Evolutionary conservation across 1,140 invertebrate genomes (phyloP).

Genomic region (Lamellibrachia luymesi): DNA sequence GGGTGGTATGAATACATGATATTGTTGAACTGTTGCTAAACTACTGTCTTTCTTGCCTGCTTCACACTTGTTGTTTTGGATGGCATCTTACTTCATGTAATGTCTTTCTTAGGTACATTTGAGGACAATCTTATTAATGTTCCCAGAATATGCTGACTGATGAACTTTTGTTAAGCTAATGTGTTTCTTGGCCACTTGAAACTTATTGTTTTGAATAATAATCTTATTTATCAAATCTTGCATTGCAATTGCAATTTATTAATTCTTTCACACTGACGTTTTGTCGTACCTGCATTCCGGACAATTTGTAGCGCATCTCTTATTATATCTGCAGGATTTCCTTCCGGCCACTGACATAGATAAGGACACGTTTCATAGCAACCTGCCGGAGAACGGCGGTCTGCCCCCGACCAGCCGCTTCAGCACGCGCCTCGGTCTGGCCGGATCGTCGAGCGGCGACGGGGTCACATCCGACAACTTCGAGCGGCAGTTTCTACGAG

Average conservation of each 20-base stretch:
- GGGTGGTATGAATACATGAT: too few relatives aligned
- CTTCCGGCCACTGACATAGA: constrained; percentile 46
- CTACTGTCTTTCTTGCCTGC: too few relatives aligned
- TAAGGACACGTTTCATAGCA: constrained; percentile 28
- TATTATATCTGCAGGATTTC: constrained; percentile 32
- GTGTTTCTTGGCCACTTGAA: too few relatives aligned
- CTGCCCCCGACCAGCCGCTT: constrained; percentile 43
- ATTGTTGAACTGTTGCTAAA: too few relatives aligned
- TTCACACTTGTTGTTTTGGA: too few relatives aligned
- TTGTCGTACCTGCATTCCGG: neutral
- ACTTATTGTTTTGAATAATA: too few relatives aligned
- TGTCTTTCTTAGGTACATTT: too few relatives aligned
- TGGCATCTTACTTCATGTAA: too few relatives aligned
- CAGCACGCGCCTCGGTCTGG: constrained; percentile 27
- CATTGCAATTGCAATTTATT: neutral
- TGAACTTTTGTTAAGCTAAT: too few relatives aligned
- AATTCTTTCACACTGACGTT: neutral
- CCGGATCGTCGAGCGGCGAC: neutral
- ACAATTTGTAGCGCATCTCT: neutral
- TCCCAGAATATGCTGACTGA: too few relatives aligned
- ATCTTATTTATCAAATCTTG: too few relatives aligned
- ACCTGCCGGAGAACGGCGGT: constrained; percentile 47
- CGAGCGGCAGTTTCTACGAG: constrained; percentile 65
- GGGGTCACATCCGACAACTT: constrained; percentile 44
- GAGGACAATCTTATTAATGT: too few relatives aligned